A percentile compares a stretch with the other conserved stretches of the same genome.
Evolutionary conservation across 2,113 vertebrate species (phyloP).

Genomic region (Hemiprocne comata): DNA sequence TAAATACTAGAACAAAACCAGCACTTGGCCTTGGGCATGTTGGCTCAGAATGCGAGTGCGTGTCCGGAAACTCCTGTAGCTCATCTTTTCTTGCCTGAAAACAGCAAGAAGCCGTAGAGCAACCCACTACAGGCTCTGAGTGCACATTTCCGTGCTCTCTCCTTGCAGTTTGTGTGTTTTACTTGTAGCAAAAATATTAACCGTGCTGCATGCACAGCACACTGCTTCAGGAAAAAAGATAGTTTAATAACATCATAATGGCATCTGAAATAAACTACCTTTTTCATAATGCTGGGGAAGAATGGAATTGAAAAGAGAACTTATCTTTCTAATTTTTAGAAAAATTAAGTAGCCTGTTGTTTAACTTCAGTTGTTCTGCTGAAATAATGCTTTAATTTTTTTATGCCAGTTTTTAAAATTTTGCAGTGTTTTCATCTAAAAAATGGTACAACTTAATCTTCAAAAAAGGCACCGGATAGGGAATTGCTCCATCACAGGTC

Average conservation of each 20-base stretch:
- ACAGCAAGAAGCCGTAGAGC: not conserved
- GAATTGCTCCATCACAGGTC: not conserved
- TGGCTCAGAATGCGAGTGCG: not conserved
- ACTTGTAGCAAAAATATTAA: not conserved
- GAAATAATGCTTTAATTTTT: not conserved
- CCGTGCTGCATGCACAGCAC: not conserved
- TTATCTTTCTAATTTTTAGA: not conserved
- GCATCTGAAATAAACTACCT: not conserved
- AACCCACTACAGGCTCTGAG: not conserved
- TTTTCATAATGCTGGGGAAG: not conserved
- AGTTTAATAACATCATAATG: not conserved
- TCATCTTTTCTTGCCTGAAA: not conserved
- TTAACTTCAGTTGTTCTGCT: not conserved
- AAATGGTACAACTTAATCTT: not conserved
- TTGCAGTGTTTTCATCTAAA: not conserved
- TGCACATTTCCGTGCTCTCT: no score
- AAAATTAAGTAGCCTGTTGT: not conserved
- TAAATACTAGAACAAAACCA: not conserved
- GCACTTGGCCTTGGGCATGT: constrained; percentile 25
- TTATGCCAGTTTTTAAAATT: not conserved
- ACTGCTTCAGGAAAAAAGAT: not conserved
- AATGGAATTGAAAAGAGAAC: not conserved
- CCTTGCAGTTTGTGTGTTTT: not conserved
- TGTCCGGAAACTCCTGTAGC: not conserved
- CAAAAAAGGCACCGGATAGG: not conserved